phyloP scores from a whole-genome alignment of 2,113 vertebrate species.

The Tricholaema leucomelas region DNA sequence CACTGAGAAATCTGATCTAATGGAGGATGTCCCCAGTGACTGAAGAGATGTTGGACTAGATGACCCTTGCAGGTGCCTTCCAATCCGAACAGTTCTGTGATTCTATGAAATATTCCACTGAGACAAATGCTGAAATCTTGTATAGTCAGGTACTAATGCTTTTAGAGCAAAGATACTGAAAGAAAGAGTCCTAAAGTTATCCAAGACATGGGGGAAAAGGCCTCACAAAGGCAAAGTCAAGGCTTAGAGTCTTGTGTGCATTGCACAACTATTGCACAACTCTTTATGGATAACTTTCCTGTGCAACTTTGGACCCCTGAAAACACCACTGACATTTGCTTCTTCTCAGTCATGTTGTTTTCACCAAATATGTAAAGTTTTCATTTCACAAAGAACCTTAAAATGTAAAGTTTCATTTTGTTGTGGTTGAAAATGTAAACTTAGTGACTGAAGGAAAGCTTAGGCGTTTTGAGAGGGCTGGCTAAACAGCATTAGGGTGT shows the following conservation, averaged over 20 bases:
- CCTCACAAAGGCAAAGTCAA: background rate
- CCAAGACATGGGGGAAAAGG: background rate
- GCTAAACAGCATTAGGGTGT: background rate
- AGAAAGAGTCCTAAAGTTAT: background rate
- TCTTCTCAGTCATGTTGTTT: background rate
- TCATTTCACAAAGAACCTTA: background rate
- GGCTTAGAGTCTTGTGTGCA: background rate
- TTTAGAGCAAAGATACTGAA: background rate
- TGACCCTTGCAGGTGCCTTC: too few relatives aligned
- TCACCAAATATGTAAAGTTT: background rate
- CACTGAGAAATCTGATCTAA: too few relatives aligned
- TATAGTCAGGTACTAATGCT: too few relatives aligned
- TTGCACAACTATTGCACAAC: background rate
- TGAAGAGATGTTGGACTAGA: too few relatives aligned
- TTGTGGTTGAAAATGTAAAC: background rate
- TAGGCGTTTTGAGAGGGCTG: background rate
- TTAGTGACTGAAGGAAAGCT: background rate
- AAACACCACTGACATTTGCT: background rate
- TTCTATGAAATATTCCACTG: too few relatives aligned
- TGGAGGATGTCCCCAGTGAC: too few relatives aligned
- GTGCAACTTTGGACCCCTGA: background rate
- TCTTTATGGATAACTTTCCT: background rate
- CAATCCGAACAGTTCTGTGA: too few relatives aligned
- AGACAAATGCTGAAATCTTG: too few relatives aligned
- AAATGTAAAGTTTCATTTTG: background rate